phyloP scores from a whole-genome alignment of 2,797 vertebrate species.

The Neoniphon sammara region DNA sequence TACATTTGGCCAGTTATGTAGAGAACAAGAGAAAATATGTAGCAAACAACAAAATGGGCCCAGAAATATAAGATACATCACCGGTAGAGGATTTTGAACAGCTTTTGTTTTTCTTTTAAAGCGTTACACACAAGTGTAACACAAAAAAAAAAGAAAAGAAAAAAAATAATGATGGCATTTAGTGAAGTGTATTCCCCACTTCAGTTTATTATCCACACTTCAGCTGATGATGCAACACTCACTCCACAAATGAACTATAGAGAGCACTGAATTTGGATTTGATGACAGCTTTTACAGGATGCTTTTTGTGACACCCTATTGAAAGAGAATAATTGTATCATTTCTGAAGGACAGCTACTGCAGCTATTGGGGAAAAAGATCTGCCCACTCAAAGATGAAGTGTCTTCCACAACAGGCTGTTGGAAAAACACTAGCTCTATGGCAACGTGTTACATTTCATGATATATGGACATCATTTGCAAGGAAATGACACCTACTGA shows the following conservation, averaged over 20 bases:
- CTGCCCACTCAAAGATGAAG: not conserved
- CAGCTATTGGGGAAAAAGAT: not conserved
- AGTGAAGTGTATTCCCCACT: constrained; percentile 49
- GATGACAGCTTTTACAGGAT: constrained; percentile 24
- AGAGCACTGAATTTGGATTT: constrained; percentile 33
- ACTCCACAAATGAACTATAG: constrained; percentile 28
- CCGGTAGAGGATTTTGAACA: no score
- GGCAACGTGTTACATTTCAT: not conserved
- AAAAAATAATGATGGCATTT: constrained; percentile 38
- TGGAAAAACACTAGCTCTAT: not conserved
- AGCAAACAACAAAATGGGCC: no score
- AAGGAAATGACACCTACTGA: not conserved
- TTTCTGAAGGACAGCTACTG: constrained; percentile 25
- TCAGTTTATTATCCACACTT: constrained; percentile 42
- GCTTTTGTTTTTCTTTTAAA: no score
- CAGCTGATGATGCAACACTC: constrained; percentile 43
- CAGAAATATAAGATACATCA: no score
- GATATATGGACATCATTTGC: not conserved
- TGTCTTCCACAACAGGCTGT: not conserved
- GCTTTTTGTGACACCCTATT: constrained; percentile 5
- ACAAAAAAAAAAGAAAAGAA: constrained; percentile 2
- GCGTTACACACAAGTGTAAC: not conserved
- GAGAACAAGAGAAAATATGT: no score
- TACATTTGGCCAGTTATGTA: no score
- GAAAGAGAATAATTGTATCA: constrained; percentile 23